Evolutionary conservation across 2,888 invertebrate species (phyloP).

Genomic region (Tachina grossa): DNA sequence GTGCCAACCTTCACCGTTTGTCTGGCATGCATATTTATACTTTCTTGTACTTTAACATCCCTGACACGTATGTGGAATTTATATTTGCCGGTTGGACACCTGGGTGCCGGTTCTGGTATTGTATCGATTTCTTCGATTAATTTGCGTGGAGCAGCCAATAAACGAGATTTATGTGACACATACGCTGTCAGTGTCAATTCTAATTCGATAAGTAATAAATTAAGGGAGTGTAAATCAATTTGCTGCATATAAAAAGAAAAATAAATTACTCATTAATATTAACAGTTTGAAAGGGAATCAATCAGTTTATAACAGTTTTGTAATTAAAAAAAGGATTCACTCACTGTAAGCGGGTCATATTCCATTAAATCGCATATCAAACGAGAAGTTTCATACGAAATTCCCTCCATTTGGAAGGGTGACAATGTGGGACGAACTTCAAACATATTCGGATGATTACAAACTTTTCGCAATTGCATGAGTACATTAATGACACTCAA

Average conservation of each 20-base stretch:
- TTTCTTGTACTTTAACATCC: conserved; percentile 81
- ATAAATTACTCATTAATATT: conserved; percentile 27
- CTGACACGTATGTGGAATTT: conserved; percentile 85
- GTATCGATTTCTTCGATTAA: conserved; percentile 88
- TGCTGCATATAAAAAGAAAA: conserved; percentile 83
- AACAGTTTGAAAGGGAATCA: not conserved
- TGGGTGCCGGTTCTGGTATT: conserved; percentile 85
- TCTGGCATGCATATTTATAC: conserved; percentile 75
- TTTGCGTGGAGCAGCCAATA: conserved; percentile 88
- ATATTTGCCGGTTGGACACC: conserved; percentile 87
- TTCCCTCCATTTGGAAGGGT: conserved; percentile 94
- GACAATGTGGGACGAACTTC: conserved; percentile 97
- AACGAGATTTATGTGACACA: conserved; percentile 91
- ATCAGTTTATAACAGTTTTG: not conserved
- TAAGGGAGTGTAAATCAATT: conserved; percentile 86
- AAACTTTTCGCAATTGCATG: conserved; percentile 98
- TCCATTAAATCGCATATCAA: conserved; percentile 87
- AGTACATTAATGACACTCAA: conserved; percentile 97
- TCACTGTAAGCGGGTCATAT: conserved; percentile 89
- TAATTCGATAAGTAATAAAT: conserved; percentile 87
- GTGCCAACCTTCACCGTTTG: conserved; percentile 81
- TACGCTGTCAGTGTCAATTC: conserved; percentile 90
- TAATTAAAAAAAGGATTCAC: conserved; percentile 60
- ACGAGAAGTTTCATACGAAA: conserved; percentile 88
- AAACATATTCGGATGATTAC: conserved; percentile 99